Evolutionary conservation across 2,113 vertebrate species (phyloP), one percentile per base, ranked within the genome.

Genomic region (Micronisus gabar): DNA sequence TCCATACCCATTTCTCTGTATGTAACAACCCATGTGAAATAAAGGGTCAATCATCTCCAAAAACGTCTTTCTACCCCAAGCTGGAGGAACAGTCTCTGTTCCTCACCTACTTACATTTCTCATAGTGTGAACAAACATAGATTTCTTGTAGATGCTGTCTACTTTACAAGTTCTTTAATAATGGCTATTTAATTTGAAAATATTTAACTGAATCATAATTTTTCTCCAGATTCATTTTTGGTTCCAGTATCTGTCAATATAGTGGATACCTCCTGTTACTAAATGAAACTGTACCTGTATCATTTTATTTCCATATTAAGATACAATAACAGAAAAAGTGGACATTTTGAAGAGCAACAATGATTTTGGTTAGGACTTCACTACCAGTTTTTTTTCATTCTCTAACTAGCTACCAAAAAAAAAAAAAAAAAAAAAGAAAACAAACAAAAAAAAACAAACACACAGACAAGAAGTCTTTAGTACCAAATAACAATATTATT

Each of bases 321-420:
- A 26, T 18, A 53, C 0, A 0, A 3, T 62, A 87, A 81, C 0
- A 81, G 47, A 58, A 90, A 41, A 79, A 63, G 47, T 13, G 9
- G 32, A 40, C 23, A 26, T 73, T 91, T 7, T 62, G 25, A 65
- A 87, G 18, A 68, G 10, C 45, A 74, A 29, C 7, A 47, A 32
- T 5, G 2, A 27, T 63, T 96, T 63, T 59, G 22, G 13, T 63
- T 38, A 76, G 15, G 6, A 88, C 68, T 83, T 84, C 53, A 36
- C 23, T 56, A 53, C 27, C 59, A 50, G 13, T 2, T 9, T 52
- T 52, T 52, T 89, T 72, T 70, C 21, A 43, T 20, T 40, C 13
- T 52, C 4, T 41, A 74, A 56, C 18, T 38, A 79, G 22, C 13
- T 43, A 75, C 14, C 13, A 29, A 66, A 75, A 43, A 30, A 48